Conservation (phyloP, 2,888 invertebrate genomes). For the Apodemia hepburni region DNA sequence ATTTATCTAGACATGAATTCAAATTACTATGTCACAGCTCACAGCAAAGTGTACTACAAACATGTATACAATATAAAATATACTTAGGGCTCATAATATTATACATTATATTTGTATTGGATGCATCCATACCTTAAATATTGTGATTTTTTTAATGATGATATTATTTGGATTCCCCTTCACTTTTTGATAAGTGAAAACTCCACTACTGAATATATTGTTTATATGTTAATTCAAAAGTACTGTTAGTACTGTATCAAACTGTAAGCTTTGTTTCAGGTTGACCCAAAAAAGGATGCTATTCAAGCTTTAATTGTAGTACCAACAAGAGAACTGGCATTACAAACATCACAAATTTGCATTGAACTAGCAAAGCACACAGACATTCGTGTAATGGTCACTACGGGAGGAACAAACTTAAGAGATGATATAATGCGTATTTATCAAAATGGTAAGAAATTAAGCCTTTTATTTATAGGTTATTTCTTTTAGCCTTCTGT, state of each 20-base stretch:
- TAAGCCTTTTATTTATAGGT: too few species aligned
- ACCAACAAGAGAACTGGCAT: slow-evolving; percentile 98
- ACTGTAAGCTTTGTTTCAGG: slow-evolving; percentile 47
- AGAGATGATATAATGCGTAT: slow-evolving; percentile 99
- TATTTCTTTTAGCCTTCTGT: too few species aligned
- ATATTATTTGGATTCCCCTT: slow-evolving; percentile 75
- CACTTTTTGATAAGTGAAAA: slow-evolving; percentile 73
- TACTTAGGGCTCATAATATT: too few species aligned
- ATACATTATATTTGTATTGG: too few species aligned
- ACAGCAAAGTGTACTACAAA: too few species aligned
- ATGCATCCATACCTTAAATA: neutral
- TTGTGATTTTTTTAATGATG: slow-evolving; percentile 47
- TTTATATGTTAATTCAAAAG: too few species aligned
- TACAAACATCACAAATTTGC: slow-evolving; percentile 99
- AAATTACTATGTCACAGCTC: too few species aligned
- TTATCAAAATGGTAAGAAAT: slow-evolving; percentile 93
- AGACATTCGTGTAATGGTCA: slow-evolving; percentile 99
- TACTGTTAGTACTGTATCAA: slow-evolving; percentile 20
- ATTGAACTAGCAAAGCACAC: slow-evolving; percentile 99
- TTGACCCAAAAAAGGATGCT: slow-evolving; percentile 92
- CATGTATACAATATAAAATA: too few species aligned
- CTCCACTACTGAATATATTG: slow-evolving; percentile 40
- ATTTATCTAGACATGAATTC: too few species aligned
- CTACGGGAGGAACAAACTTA: slow-evolving; percentile 98
- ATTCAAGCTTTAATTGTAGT: slow-evolving; percentile 99